A percentile compares a stretch with the other conserved stretches of the same genome.
Evolutionary conservation across 2,797 vertebrate genomes (phyloP).

Genomic region (Halcyon chelicuti): DNA sequence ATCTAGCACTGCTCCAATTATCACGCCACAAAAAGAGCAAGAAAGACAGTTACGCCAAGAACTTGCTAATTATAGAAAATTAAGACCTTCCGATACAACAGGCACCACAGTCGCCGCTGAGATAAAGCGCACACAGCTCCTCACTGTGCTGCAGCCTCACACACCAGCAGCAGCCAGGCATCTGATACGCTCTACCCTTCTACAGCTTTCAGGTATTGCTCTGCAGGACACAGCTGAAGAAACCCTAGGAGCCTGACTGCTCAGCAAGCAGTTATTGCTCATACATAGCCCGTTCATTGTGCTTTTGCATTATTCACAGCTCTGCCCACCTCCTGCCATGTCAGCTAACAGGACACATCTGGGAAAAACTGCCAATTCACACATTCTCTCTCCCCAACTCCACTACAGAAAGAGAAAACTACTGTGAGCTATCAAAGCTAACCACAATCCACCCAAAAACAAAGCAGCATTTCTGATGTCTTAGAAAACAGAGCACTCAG

Average conservation of each 20-base stretch:
- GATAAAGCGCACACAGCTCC: neutral
- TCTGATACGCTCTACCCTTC: neutral
- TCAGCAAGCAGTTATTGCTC: neutral
- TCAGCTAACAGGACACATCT: neutral
- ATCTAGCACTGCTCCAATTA: neutral
- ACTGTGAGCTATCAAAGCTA: neutral
- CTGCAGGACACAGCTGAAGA: neutral
- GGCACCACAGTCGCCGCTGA: neutral
- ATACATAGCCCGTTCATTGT: neutral
- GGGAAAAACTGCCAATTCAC: neutral
- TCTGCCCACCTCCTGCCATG: neutral
- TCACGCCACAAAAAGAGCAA: constrained; percentile 35
- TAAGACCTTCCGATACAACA: neutral
- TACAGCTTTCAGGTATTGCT: neutral
- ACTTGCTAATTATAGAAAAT: neutral
- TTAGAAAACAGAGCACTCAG: neutral
- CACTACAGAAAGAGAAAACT: neutral
- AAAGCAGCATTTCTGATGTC: neutral
- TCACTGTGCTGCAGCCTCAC: accelerated
- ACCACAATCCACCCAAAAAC: neutral
- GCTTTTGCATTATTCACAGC: neutral
- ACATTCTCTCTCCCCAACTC: neutral
- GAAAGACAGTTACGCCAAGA: neutral
- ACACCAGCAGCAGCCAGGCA: neutral
- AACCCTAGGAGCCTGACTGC: neutral